These are phyloP conservation scores for Podotricha telesiphe DNA, from an alignment of 2,888 invertebrate species.

Conservation along the genomic window DNA sequence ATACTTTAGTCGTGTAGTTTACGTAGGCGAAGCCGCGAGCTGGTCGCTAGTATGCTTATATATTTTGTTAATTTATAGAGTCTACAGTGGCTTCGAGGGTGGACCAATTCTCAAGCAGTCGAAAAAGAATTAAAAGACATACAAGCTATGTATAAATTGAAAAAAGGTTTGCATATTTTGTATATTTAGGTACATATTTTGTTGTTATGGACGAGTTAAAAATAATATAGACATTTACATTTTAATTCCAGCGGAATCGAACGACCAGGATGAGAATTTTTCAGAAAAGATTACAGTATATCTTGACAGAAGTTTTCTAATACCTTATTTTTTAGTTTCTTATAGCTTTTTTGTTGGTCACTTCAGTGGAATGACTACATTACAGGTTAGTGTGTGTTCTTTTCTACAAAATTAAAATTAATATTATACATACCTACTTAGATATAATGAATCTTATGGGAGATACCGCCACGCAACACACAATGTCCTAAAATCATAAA, in stretches of 20 bases:
- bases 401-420: no score
- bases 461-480: no score
- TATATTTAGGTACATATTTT: neutral
- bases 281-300: conserved; percentile 69
- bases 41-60: no score
- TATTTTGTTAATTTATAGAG: conserved; percentile 63
- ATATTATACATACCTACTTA: no score
- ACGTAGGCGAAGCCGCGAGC: no score
- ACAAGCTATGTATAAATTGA: conserved; percentile 64
- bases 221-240: neutral
- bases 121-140: conserved; percentile 84
- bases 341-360: conserved; percentile 88
- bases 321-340: conserved; percentile 87
- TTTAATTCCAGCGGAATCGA: conserved; percentile 52
- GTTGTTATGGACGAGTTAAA: neutral
- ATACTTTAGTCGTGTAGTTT: no score
- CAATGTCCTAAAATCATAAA: no score
- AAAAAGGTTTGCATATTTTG: conserved; percentile 48
- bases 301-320: conserved; percentile 85
- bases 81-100: conserved; percentile 91
- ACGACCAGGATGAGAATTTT: conserved; percentile 62
- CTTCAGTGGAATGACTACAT: conserved; percentile 89
- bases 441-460: no score
- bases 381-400: conserved; percentile 73
- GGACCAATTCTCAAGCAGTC: conserved; percentile 86